These are phyloP conservation scores for Pangasius larnaudii DNA, from an alignment of 2,797 vertebrate species.

Conservation along the genomic window DNA sequence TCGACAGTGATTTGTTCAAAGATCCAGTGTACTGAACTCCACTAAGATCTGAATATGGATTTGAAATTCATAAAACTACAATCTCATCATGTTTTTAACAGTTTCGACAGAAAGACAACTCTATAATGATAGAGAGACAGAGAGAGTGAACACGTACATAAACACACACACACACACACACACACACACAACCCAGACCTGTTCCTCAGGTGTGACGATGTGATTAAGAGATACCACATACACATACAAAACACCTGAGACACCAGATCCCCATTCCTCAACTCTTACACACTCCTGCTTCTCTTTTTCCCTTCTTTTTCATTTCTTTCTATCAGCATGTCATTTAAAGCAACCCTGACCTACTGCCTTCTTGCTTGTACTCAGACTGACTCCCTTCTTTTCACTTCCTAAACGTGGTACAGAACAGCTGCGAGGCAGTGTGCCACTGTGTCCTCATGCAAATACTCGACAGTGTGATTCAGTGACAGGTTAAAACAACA, in stretches of 20 bases:
- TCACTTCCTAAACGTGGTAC: background rate
- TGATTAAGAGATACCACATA: conserved; percentile 14
- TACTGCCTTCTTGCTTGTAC: background rate
- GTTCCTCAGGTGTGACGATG: conserved; percentile 67
- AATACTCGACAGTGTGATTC: background rate
- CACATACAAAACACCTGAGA: background rate
- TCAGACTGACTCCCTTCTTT: background rate
- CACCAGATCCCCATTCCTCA: background rate
- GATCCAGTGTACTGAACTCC: background rate
- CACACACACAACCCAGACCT: conserved; percentile 63
- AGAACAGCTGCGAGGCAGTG: background rate
- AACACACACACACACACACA: conserved; percentile 16
- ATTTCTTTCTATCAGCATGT: background rate
- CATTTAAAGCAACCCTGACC: background rate
- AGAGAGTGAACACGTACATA: background rate
- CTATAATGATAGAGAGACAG: background rate
- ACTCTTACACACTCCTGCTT: background rate
- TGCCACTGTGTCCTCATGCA: background rate
- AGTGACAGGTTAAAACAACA: background rate
- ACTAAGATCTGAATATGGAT: background rate
- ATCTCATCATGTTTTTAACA: background rate
- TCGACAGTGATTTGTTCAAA: background rate
- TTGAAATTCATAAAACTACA: background rate
- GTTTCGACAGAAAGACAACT: background rate
- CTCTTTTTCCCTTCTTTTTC: background rate